phyloP scores from a whole-genome alignment of 2,888 invertebrate species.

The Quadriops clusia region DNA sequence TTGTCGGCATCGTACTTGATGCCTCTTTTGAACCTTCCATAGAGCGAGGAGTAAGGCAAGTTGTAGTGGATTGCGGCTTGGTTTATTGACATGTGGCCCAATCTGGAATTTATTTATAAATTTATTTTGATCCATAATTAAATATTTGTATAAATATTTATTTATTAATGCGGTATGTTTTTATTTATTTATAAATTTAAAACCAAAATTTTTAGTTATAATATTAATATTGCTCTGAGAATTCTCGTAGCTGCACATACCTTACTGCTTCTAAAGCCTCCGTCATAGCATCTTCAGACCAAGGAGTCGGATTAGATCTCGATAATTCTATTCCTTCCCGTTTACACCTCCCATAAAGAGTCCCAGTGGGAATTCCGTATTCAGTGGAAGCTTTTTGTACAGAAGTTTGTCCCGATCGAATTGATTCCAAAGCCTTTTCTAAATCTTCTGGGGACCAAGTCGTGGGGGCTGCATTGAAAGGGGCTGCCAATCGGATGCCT shows the following conservation, averaged over 20 bases:
- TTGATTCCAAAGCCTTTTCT: constrained; percentile 69
- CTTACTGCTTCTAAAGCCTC: constrained; percentile 82
- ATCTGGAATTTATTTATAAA: constrained; percentile 49
- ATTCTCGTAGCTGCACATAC: no score
- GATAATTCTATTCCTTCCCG: constrained; percentile 82
- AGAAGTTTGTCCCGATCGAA: constrained; percentile 66
- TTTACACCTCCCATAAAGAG: constrained; percentile 79
- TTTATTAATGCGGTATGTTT: no score
- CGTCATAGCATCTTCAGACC: constrained; percentile 89
- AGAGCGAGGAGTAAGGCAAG: constrained; percentile 79
- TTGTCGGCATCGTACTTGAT: constrained; percentile 56
- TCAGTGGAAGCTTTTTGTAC: constrained; percentile 79
- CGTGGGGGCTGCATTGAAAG: constrained; percentile 83
- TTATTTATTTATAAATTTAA: no score
- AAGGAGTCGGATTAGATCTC: constrained; percentile 81
- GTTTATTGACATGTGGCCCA: constrained; percentile 88
- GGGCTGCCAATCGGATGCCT: constrained; percentile 78
- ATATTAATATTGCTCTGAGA: no score
- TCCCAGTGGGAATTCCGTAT: constrained; percentile 81
- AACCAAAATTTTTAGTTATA: no score
- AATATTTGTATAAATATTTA: no score
- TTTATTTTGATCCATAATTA: constrained; percentile 1
- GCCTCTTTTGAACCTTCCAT: constrained; percentile 78
- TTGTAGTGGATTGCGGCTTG: constrained; percentile 88
- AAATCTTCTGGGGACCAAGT: constrained; percentile 79